Evolutionary conservation across 2,113 vertebrate species (phyloP).

Genomic region (Myiozetetes cayanensis): DNA sequence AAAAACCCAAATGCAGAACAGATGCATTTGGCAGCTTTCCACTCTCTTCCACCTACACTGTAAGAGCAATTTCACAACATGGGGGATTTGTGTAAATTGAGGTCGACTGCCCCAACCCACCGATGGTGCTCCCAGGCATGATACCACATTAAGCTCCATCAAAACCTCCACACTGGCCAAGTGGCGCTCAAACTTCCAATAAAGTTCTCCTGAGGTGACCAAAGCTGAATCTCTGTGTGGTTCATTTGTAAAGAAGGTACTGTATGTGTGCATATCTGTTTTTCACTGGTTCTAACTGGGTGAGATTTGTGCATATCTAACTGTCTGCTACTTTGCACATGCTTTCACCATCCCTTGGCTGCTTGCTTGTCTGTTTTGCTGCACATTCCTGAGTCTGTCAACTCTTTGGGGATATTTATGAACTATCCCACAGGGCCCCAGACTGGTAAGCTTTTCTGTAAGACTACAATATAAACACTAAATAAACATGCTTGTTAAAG

Average conservation of each 20-base stretch:
- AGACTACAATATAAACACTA: not conserved
- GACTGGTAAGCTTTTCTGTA: not conserved
- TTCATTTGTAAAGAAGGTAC: not conserved
- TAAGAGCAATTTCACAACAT: not conserved
- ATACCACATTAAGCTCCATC: not conserved
- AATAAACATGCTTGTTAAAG: not conserved
- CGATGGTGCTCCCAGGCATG: not conserved
- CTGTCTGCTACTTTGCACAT: not conserved
- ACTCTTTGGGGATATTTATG: not conserved
- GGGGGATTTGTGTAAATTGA: not conserved
- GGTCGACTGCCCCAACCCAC: not conserved
- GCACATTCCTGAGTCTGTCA: not conserved
- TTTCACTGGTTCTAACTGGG: not conserved
- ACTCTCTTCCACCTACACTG: not conserved
- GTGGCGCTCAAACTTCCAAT: not conserved
- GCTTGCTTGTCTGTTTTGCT: not conserved
- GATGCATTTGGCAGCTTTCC: not conserved
- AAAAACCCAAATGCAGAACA: not conserved
- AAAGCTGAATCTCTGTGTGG: not conserved
- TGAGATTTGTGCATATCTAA: not conserved
- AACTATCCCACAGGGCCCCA: not conserved
- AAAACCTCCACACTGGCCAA: not conserved
- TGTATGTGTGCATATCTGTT: rapidly evolving
- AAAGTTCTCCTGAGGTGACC: not conserved
- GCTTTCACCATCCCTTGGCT: not conserved